A percentile compares a stretch with the other conserved stretches of the same genome.
These are phyloP conservation scores for Pyrgus malvae DNA, from an alignment of 2,888 invertebrate genomes.

Conservation along the genomic window DNA sequence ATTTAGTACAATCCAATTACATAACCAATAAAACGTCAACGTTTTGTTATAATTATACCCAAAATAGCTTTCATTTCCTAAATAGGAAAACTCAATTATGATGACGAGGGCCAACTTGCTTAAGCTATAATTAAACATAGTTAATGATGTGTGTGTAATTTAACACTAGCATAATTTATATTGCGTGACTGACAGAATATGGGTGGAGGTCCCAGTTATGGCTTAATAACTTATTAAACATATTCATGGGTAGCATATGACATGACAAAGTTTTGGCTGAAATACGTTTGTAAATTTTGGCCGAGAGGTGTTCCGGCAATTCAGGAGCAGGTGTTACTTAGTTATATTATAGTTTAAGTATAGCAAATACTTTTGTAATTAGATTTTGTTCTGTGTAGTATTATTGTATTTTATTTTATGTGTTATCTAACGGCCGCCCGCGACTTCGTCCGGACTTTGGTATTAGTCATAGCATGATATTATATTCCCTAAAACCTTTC, in stretches of 20 bases:
- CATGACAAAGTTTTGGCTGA: not conserved
- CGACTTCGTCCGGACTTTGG: no score
- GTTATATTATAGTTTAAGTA: no score
- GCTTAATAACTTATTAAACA: constrained; percentile 1
- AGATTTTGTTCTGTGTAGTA: no score
- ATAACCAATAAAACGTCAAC: not conserved
- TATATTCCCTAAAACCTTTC: no score
- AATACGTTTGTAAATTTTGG: not conserved
- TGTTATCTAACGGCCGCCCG: no score
- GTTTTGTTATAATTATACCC: not conserved
- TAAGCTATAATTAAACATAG: constrained; percentile 6
- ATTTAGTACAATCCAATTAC: no score
- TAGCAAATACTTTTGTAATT: no score
- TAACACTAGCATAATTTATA: constrained; percentile 13
- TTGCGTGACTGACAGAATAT: constrained; percentile 14
- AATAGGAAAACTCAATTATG: constrained; percentile 9
- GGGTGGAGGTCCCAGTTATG: not conserved
- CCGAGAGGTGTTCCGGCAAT: no score
- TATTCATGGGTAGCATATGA: not conserved
- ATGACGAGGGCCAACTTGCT: constrained; percentile 3
- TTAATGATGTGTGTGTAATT: constrained; percentile 9
- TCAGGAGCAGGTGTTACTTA: no score
- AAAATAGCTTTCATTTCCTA: not conserved
- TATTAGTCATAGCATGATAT: no score
- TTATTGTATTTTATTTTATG: no score